Conservation (phyloP, 2,797 vertebrate genomes). For the Epinephelus awoara region DNA sequence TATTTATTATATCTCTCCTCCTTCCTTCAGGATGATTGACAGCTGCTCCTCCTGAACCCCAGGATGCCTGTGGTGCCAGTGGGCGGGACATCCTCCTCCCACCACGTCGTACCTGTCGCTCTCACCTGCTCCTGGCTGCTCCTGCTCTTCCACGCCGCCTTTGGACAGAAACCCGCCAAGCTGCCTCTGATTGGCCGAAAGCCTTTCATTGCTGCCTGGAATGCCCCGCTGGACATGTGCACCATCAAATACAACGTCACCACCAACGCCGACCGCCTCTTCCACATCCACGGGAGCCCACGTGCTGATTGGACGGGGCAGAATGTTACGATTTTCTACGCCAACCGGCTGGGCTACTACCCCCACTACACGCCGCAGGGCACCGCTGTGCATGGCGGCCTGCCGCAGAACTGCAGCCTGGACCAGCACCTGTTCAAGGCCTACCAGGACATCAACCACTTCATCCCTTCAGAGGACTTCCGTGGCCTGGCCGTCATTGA, state of each 20-base stretch:
- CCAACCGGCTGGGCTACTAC: slow-evolving; percentile 88
- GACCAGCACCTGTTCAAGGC: slow-evolving; percentile 86
- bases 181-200: slow-evolving; percentile 85
- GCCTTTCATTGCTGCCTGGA: slow-evolving; percentile 88
- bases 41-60: slow-evolving; percentile 68
- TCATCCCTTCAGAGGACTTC: slow-evolving; percentile 86
- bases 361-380: slow-evolving; percentile 86
- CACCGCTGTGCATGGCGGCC: slow-evolving; percentile 81
- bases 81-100: slow-evolving; percentile 77
- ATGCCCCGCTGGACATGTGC: slow-evolving; percentile 86
- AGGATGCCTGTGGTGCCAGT: slow-evolving; percentile 84
- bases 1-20: neutral
- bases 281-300: slow-evolving; percentile 86
- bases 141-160: slow-evolving; percentile 76
- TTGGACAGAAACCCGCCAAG: slow-evolving; percentile 85
- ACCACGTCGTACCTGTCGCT: slow-evolving; percentile 72
- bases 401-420: slow-evolving; percentile 88
- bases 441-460: slow-evolving; percentile 82
- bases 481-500: slow-evolving; percentile 86
- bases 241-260: slow-evolving; percentile 82
- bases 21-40: slow-evolving; percentile 81
- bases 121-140: slow-evolving; percentile 81
- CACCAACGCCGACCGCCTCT: slow-evolving; percentile 82
- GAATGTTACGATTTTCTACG: slow-evolving; percentile 91
- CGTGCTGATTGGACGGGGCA: slow-evolving; percentile 85